These are phyloP conservation scores for Alviniconcha strummeri DNA, from an alignment of 2,888 invertebrate species.

Conservation along the genomic window DNA sequence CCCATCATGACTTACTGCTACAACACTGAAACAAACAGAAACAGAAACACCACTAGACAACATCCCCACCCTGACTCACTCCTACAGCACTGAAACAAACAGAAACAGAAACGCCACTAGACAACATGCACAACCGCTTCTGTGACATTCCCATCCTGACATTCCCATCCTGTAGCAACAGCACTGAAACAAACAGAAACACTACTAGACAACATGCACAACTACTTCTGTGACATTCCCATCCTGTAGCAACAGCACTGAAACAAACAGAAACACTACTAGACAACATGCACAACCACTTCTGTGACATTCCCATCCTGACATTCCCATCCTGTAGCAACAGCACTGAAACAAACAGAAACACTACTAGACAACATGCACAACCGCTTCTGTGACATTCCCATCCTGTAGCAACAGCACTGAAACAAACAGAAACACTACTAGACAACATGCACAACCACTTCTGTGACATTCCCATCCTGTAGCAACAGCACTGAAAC, in stretches of 20 bases:
- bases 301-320: conserved; percentile 31
- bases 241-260: background rate
- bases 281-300: too few relatives aligned
- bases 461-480: conserved; percentile 33
- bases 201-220: too few relatives aligned
- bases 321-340: background rate
- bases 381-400: conserved; percentile 39
- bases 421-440: background rate
- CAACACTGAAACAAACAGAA: background rate
- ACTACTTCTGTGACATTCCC: conserved; percentile 36
- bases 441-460: too few relatives aligned
- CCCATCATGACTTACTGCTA: background rate
- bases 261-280: background rate
- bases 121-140: conserved; percentile 37
- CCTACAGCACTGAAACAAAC: background rate
- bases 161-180: too few relatives aligned
- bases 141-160: conserved; percentile 21
- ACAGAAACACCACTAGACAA: background rate
- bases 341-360: background rate
- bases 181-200: background rate
- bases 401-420: background rate
- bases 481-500: background rate
- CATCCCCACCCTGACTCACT: background rate
- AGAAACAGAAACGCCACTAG: background rate
- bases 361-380: too few relatives aligned